Evolutionary conservation across 1,140 invertebrate species (phyloP), one percentile per base, ranked within the genome.

Genomic region (Brachionus asplanchnoidis): DNA sequence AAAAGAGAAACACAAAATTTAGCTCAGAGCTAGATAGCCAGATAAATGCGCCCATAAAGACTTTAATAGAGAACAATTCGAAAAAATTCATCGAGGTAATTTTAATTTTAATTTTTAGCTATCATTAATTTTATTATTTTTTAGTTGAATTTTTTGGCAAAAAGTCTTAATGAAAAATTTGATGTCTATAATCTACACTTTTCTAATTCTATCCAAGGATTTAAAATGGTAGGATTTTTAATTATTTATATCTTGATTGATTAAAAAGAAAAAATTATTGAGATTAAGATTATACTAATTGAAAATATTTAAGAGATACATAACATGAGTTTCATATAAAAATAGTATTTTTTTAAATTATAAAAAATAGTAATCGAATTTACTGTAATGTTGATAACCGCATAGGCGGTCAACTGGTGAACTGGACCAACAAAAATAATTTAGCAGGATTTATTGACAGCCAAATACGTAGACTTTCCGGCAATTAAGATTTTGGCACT

Each of bases 71-170:
- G 11, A 20, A 46, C 8, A 77, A 46, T 26, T 26, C 42, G 1
- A 46, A 77, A 77, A 77, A 46, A 50, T 77, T 77, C 2, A 46
- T 77, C 23, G 42, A 77, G 68, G 68, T 42, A n/a, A 42, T 73
- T 42, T 73, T 20, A 73, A 17, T 40, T 42, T 40, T 23, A 17
- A n/a, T 20, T 20, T 20, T 42, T n/a, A 44, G 9, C 36, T 44
- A 9, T 73, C 20, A 17, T 12, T n/a, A 12, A 12, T n/a, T n/a
- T n/a, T 17, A n/a, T 23, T 73, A 12, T 23, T 42, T 40, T 73
- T 20, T 8, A 73, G 73, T 26, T 77, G 8, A 77, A 46, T 77
- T 12, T 46, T 14, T 12, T 77, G 42, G 9, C 73, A 46, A 77
- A 77, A 46, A 77, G 42, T 77, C 14, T 77, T 6, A 77, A 50